A percentile compares a stretch with the other conserved stretches of the same genome.
Conservation (phyloP, 2,113 vertebrate genomes). For the Tychaedon coryphoeus region DNA sequence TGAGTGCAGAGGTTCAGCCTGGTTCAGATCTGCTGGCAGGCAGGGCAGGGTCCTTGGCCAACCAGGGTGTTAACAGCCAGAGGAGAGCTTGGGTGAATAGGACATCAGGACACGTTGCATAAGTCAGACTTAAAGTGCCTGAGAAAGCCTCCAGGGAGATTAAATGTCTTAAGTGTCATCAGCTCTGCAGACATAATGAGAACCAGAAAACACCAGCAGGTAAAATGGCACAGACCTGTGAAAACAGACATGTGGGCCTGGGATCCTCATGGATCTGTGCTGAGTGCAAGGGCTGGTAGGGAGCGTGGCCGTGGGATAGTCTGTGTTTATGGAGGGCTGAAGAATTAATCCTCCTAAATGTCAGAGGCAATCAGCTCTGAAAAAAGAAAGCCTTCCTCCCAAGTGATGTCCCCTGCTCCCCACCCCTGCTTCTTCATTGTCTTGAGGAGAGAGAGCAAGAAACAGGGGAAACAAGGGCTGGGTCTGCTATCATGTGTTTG, state of each 20-base stretch:
- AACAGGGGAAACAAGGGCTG: background rate
- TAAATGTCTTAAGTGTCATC: conserved; percentile 31
- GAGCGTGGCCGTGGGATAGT: background rate
- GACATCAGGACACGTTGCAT: fast-evolving
- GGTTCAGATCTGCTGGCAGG: background rate
- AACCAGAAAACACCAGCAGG: conserved; percentile 11
- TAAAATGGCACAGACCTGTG: background rate
- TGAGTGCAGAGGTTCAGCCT: background rate
- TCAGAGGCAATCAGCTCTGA: background rate
- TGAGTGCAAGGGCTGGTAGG: background rate
- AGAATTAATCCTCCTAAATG: background rate
- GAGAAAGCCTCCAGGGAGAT: background rate
- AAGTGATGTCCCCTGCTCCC: background rate
- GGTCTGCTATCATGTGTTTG: background rate
- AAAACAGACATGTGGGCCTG: background rate
- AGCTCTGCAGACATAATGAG: conserved; percentile 26
- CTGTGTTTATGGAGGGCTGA: background rate
- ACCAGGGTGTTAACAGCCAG: conserved; percentile 1
- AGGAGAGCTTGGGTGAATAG: background rate
- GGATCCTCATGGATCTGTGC: fast-evolving
- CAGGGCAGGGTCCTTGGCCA: background rate
- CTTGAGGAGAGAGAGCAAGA: background rate
- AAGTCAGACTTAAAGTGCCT: background rate
- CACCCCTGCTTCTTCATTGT: background rate
- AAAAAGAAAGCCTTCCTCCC: background rate